Evolutionary conservation across 2,888 invertebrate genomes (phyloP).

Genomic region (Mesoligia furuncula): DNA sequence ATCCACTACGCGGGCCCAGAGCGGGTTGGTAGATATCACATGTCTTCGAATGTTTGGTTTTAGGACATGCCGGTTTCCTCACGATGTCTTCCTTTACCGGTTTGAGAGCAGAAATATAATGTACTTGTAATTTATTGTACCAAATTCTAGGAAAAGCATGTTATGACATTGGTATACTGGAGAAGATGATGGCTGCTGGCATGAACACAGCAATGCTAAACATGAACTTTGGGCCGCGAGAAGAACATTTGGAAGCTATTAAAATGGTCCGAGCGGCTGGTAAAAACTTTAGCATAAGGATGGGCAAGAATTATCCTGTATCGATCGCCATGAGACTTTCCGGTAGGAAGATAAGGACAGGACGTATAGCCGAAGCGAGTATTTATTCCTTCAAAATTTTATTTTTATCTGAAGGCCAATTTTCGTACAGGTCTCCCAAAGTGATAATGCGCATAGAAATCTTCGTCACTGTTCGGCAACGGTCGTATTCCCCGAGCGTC

Average conservation of each 20-base stretch:
- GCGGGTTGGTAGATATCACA: too few relatives aligned
- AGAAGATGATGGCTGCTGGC: slow-evolving; percentile 88
- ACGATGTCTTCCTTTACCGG: too few relatives aligned
- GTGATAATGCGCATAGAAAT: too few relatives aligned
- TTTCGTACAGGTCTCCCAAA: too few relatives aligned
- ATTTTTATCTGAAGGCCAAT: neutral
- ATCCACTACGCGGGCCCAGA: too few relatives aligned
- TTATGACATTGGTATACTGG: slow-evolving; percentile 79
- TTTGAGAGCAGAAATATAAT: neutral
- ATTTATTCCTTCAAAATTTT: neutral
- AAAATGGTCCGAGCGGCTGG: slow-evolving; percentile 84
- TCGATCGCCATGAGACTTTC: slow-evolving; percentile 96
- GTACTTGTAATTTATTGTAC: neutral
- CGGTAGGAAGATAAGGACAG: slow-evolving; percentile 97
- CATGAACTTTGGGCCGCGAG: slow-evolving; percentile 80
- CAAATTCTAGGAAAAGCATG: slow-evolving; percentile 77
- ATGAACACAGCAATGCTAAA: slow-evolving; percentile 89
- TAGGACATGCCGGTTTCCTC: too few relatives aligned
- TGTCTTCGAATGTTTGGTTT: too few relatives aligned
- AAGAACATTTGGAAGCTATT: slow-evolving; percentile 84
- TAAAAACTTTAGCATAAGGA: slow-evolving; percentile 91
- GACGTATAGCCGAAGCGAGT: slow-evolving; percentile 93
- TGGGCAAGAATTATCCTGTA: slow-evolving; percentile 92
- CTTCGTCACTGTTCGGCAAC: too few relatives aligned
- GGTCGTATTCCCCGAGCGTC: too few relatives aligned